Evolutionary conservation across 2,797 vertebrate species (phyloP).

Genomic region (Sebastes alutus): DNA sequence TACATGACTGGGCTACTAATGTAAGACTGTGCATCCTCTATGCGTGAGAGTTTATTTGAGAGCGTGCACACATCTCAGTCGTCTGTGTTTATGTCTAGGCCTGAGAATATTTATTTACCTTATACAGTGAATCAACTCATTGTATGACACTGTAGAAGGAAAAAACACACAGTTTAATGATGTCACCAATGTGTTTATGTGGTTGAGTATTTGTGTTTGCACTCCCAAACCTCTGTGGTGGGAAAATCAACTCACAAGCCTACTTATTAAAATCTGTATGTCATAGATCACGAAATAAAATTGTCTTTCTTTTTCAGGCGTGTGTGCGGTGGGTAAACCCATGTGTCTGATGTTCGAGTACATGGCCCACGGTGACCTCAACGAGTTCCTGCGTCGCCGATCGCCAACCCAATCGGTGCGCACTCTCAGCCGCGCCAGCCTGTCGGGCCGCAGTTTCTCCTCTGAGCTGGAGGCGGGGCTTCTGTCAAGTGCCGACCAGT

Average conservation of each 20-base stretch:
- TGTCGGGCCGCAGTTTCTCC: conserved; percentile 73
- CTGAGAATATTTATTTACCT: conserved; percentile 15
- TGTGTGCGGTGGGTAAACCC: conserved; percentile 97
- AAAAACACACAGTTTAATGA: conserved; percentile 1
- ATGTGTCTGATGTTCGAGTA: conserved; percentile 99
- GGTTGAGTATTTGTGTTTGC: not conserved
- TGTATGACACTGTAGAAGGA: not conserved
- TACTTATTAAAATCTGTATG: not conserved
- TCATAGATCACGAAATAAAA: not conserved
- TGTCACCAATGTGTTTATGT: conserved; percentile 17
- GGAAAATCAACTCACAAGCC: no score
- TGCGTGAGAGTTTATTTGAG: conserved; percentile 17
- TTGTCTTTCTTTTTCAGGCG: conserved; percentile 79
- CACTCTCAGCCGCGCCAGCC: conserved; percentile 79
- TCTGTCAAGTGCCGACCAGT: conserved; percentile 88
- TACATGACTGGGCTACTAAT: conserved; percentile 12
- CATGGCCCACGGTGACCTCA: conserved; percentile 97
- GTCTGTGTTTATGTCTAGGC: conserved; percentile 52
- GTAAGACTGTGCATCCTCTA: conserved; percentile 1
- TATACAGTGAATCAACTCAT: conserved; percentile 38
- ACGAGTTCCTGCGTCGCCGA: conserved; percentile 91
- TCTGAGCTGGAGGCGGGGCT: conserved; percentile 76
- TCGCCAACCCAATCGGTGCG: conserved; percentile 83
- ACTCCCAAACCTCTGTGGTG: not conserved
- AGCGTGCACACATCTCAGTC: not conserved